A percentile compares a stretch with the other conserved stretches of the same genome.
Evolutionary conservation across 1,140 invertebrate species (phyloP).

Genomic region (Caenorhabditis remanei): DNA sequence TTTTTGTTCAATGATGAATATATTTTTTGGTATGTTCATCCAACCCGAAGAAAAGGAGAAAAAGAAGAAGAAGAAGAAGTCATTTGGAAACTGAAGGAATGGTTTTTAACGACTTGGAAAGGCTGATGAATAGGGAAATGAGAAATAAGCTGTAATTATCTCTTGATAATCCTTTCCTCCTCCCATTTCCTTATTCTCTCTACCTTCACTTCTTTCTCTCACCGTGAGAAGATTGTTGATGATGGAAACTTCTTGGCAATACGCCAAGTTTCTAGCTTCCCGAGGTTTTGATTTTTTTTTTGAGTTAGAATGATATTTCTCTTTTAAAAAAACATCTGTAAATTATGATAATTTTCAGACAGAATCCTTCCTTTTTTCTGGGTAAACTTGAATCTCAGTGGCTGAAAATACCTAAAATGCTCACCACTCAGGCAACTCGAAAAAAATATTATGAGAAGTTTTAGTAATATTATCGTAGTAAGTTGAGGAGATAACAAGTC

Average conservation of each 20-base stretch:
- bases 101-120: neutral
- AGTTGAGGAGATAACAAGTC: no score
- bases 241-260: neutral
- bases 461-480: no score
- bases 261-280: neutral
- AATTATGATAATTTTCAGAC: no score
- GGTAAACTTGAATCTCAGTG: no score
- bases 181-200: neutral
- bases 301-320: no score
- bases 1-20: neutral
- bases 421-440: slow-evolving; percentile 3
- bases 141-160: slow-evolving; percentile 46
- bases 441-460: no score
- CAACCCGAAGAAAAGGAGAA: neutral
- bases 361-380: no score
- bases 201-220: no score
- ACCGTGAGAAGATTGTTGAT: no score
- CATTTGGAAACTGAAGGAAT: neutral
- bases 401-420: no score
- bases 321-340: no score
- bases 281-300: no score
- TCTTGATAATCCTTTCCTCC: slow-evolving; percentile 21
- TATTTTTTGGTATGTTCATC: slow-evolving; percentile 33
- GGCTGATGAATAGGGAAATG: neutral
- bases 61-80: neutral